A percentile compares a stretch with the other conserved stretches of the same genome.
phyloP scores from a whole-genome alignment of 2,888 invertebrate genomes.

The Branchipolynoe longqiensis region DNA sequence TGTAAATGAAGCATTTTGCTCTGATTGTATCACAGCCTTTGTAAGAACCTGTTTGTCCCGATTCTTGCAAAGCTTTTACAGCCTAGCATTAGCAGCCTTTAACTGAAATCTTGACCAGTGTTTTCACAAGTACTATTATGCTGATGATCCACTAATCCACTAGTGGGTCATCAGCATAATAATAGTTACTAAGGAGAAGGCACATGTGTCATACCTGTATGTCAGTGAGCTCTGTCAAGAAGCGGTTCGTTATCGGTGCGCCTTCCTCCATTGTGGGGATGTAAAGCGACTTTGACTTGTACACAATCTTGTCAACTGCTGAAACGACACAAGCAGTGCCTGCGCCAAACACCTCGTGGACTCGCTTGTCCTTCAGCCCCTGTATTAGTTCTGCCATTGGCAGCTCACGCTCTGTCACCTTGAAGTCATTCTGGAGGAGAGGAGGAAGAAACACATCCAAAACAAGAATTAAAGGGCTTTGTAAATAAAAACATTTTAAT shows the following conservation, averaged over 20 bases:
- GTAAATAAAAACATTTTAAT: neutral
- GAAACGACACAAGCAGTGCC: constrained; percentile 98
- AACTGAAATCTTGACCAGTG: neutral
- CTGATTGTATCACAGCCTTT: no score
- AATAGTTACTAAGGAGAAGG: neutral
- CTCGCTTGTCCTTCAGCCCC: constrained; percentile 90
- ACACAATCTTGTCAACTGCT: constrained; percentile 93
- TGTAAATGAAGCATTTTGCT: no score
- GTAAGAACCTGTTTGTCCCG: neutral
- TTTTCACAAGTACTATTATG: neutral
- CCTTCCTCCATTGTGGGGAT: constrained; percentile 85
- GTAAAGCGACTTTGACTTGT: constrained; percentile 84
- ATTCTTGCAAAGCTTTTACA: neutral
- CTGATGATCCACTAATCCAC: neutral
- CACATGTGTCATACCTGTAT: constrained; percentile 85
- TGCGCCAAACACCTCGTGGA: constrained; percentile 97
- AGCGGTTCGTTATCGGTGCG: constrained; percentile 86
- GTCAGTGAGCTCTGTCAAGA: constrained; percentile 89
- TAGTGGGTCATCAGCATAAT: neutral
- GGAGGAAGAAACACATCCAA: neutral
- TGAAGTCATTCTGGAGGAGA: constrained; percentile 86
- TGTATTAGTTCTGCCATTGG: constrained; percentile 91
- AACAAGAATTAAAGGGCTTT: neutral
- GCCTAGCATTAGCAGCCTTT: neutral
- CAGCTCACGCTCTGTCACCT: constrained; percentile 85